Conservation (phyloP, 2,888 invertebrate species). For the Octonoba sinensis region DNA sequence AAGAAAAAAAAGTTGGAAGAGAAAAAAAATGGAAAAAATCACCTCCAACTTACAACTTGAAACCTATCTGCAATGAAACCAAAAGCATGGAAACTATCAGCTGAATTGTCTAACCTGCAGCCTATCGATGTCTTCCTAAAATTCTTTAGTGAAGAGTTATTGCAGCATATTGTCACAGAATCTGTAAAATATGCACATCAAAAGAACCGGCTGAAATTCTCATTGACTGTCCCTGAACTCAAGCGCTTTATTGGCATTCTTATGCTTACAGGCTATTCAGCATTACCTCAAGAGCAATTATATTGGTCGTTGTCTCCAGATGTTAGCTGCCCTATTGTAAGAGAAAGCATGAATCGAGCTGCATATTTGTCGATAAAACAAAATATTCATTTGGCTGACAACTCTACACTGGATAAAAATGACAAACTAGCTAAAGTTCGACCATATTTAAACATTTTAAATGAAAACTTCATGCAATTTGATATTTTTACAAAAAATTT, state of each 20-base stretch:
- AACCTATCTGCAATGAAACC: no score
- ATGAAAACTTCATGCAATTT: conserved; percentile 1
- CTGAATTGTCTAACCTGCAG: no score
- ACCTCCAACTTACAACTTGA: no score
- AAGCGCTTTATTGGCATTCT: conserved; percentile 17
- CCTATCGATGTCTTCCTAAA: no score
- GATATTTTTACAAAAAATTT: conserved; percentile 9
- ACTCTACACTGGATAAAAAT: conserved; percentile 5
- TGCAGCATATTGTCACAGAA: background rate
- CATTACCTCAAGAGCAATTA: conserved; percentile 6
- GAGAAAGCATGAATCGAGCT: conserved; percentile 1
- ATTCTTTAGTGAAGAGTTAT: no score
- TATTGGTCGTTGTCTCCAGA: background rate
- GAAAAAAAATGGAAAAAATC: no score
- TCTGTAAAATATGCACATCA: conserved; percentile 9
- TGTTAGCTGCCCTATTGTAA: conserved; percentile 10
- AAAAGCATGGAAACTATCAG: no score
- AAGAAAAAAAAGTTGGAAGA: no score
- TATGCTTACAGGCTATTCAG: conserved; percentile 4
- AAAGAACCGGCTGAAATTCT: background rate
- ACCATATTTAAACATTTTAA: conserved; percentile 8
- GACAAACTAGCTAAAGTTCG: conserved; percentile 8
- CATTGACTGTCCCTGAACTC: conserved; percentile 5
- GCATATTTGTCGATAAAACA: conserved; percentile 5
- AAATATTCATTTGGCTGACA: conserved; percentile 23